Evolutionary conservation across 2,113 vertebrate species (phyloP).

Genomic region (Plectropomus leopardus): DNA sequence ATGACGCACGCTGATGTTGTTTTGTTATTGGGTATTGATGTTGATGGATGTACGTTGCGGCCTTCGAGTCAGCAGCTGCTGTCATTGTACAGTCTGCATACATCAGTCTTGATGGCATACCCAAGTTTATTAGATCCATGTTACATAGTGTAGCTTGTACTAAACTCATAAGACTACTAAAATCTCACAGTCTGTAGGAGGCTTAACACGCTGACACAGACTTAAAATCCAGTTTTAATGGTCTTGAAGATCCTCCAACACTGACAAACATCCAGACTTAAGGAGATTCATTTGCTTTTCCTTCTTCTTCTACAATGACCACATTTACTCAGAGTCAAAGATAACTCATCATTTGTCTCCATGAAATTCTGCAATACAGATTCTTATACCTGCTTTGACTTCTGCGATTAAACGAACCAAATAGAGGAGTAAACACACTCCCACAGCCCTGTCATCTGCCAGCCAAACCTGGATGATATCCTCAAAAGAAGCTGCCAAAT

Average conservation of each 20-base stretch:
- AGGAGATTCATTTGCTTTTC: background rate
- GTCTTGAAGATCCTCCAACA: background rate
- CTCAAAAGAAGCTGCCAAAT: conserved; percentile 49
- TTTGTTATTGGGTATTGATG: no score
- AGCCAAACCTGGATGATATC: conserved; percentile 17
- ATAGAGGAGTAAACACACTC: conserved; percentile 24
- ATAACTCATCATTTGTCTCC: background rate
- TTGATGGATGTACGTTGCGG: no score
- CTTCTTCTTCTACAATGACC: background rate
- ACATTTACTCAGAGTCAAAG: background rate
- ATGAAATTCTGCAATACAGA: background rate
- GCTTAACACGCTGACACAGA: background rate
- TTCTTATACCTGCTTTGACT: conserved; percentile 13
- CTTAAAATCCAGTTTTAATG: background rate
- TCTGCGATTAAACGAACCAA: conserved; percentile 33
- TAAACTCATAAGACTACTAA: no score
- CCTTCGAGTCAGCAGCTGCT: no score
- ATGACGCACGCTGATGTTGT: no score
- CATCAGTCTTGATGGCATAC: no score
- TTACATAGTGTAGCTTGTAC: no score
- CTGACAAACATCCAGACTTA: background rate
- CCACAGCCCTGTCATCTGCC: conserved; percentile 10
- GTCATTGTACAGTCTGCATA: no score
- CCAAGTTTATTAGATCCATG: no score
- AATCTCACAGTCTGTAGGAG: no score